Conservation (phyloP, 2,797 vertebrate genomes). For the Liasis olivaceus region DNA sequence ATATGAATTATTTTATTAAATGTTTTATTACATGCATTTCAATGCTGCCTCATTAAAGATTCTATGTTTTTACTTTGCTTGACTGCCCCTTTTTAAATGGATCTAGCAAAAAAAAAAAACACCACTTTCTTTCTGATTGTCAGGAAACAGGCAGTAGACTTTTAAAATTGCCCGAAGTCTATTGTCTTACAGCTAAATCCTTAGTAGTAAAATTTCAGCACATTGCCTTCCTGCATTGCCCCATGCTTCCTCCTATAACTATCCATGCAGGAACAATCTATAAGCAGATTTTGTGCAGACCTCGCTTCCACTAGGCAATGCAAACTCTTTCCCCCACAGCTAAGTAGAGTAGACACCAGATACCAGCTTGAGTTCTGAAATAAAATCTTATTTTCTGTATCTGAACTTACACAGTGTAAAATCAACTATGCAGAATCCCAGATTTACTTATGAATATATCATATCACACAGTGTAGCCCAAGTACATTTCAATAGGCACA, state of each 20-base stretch:
- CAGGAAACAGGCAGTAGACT: neutral
- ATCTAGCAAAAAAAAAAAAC: neutral
- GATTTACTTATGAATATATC: neutral
- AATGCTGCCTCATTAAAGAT: neutral
- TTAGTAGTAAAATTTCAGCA: neutral
- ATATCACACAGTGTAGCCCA: neutral
- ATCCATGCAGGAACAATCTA: no score
- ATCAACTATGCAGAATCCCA: neutral
- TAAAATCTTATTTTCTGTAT: neutral
- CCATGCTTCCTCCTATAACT: neutral
- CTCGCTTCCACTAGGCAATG: neutral
- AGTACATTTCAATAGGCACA: neutral
- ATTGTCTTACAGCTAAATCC: neutral
- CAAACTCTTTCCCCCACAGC: neutral
- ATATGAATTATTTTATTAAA: neutral
- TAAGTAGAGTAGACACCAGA: neutral
- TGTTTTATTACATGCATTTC: neutral
- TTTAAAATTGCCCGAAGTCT: neutral
- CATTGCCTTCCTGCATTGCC: neutral
- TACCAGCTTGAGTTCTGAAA: neutral
- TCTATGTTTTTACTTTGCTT: neutral
- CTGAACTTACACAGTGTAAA: neutral
- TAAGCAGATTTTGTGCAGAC: no score
- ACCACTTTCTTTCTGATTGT: neutral
- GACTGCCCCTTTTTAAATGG: neutral